Conservation (phyloP, 2,797 vertebrate species). For the Adelosebastes latens region DNA sequence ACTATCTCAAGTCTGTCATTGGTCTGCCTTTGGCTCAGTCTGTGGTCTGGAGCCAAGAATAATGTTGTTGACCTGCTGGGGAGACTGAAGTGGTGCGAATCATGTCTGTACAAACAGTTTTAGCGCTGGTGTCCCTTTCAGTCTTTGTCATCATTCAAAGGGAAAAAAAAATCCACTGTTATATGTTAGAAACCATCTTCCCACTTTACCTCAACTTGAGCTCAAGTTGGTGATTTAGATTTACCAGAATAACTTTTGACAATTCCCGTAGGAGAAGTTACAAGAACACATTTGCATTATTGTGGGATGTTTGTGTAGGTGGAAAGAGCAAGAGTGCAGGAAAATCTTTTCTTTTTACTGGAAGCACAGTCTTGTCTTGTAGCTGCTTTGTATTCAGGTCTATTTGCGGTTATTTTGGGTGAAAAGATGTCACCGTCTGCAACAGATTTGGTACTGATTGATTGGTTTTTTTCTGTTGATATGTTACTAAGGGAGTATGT, state of each 20-base stretch:
- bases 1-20: constrained; percentile 57
- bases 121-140: constrained; percentile 39
- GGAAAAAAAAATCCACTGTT: neutral
- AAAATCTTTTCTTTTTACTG: neutral
- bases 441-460: neutral
- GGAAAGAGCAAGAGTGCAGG: neutral
- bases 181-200: neutral
- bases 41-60: constrained; percentile 63
- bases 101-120: constrained; percentile 62
- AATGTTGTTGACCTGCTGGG: constrained; percentile 67
- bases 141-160: constrained; percentile 10
- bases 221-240: constrained; percentile 25
- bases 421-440: neutral
- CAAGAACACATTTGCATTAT: constrained; percentile 22
- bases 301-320: constrained; percentile 21
- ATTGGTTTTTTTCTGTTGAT: neutral
- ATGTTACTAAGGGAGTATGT: neutral
- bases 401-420: neutral
- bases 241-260: constrained; percentile 37
- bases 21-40: constrained; percentile 45
- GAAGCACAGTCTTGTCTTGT: constrained; percentile 3
- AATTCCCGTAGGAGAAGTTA: neutral
- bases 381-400: neutral
- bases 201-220: neutral
- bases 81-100: constrained; percentile 46